Conservation (phyloP, 2,888 invertebrate species). For the Cephus pygmeus region DNA sequence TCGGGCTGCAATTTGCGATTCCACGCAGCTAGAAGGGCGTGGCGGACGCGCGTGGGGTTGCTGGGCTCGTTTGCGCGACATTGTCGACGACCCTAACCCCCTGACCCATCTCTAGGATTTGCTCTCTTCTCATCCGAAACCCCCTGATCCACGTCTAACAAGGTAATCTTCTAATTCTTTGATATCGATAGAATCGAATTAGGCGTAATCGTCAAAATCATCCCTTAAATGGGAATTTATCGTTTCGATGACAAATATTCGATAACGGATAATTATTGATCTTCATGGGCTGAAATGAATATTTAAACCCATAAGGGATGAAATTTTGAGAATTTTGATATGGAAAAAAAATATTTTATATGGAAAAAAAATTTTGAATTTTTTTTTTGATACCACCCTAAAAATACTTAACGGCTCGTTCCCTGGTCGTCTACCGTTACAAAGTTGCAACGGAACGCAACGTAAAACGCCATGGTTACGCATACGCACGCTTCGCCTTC, state of each 20-base stretch:
- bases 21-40: conserved; percentile 56
- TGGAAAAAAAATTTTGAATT: background rate
- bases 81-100: conserved; percentile 51
- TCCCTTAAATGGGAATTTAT: background rate
- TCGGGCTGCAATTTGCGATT: conserved; percentile 54
- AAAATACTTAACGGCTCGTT: background rate
- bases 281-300: background rate
- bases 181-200: conserved; percentile 32
- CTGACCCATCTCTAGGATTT: conserved; percentile 19
- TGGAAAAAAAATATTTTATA: background rate
- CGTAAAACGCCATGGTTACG: background rate
- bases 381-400: background rate
- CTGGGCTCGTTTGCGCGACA: conserved; percentile 57
- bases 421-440: conserved; percentile 19
- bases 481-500: conserved; percentile 34
- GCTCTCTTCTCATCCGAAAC: conserved; percentile 15
- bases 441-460: conserved; percentile 1
- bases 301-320: background rate
- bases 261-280: background rate
- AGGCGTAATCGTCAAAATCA: background rate
- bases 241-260: background rate
- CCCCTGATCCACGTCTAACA: conserved; percentile 24
- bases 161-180: conserved; percentile 38
- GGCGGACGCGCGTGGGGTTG: conserved; percentile 54
- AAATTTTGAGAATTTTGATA: background rate